Base-by-base conservation (phyloP, 2,888 invertebrate species). In the Drosophila vallismaia region DNA sequence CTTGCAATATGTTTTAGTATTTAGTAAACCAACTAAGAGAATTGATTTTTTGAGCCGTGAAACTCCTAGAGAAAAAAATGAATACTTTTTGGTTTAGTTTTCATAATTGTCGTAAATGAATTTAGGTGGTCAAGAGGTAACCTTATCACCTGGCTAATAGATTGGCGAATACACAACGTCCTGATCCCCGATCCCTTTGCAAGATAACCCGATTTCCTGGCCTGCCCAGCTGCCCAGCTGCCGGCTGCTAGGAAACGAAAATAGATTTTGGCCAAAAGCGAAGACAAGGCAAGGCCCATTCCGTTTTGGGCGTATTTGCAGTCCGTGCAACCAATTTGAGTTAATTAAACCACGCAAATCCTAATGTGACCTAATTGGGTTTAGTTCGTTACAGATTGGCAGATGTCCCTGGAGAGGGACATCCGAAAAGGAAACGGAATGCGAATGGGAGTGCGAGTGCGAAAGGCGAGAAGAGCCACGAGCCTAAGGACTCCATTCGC, bases 271-370 rank as follows among this genome's bases (percentile, higher is more conserved):
- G 38, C 36, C 62, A 45, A 52, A 38, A 38, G 7, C 45, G 29
- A 44, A 49, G 58, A 49, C 42, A 44, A 46, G 40, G 29, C 28
- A 50, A 36, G 40, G 29, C 28, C 44, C 50, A 31, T 19, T 28
- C 31, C n/a, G n/a, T 29, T 50, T 29, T 31, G 40, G 24, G 52
- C 48, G 48, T 40, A 56, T 73, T 66, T 79, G 58, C 74, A 62
- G 59, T 60, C 26, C 59, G 49, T 58, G 69, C 55, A 62, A 68
- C 63, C 72, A 85, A 85, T 82, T 76, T 87, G 63, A 75, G 79
- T 76, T 82, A 87, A 87, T 82, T 87, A 87, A 85, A 76, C 79
- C 85, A 70, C 67, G 76, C 55, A 81, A 81, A 87, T 86, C 82
- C 76, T 81, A 86, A 87, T 85, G 71, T 79, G 69, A 74, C 69